Conservation (phyloP, 1,140 invertebrate genomes). For the Euura saliciscinereae region DNA sequence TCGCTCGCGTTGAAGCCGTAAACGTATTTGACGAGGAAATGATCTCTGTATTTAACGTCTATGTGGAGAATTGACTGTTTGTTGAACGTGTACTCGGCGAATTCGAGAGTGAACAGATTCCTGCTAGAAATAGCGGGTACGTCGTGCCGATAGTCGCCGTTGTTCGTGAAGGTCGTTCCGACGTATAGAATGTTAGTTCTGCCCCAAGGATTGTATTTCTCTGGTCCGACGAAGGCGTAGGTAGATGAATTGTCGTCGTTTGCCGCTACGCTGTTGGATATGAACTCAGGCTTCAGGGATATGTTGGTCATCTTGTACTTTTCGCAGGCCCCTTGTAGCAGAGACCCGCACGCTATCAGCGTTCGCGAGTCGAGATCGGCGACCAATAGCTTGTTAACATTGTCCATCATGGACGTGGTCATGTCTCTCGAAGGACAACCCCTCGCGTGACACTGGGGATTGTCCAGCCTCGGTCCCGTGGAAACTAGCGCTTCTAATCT, state of each 20-base stretch:
- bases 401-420: conserved; percentile 74
- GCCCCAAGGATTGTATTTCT: conserved; percentile 79
- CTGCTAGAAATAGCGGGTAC: conserved; percentile 92
- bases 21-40: conserved; percentile 92
- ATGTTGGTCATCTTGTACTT: conserved; percentile 87
- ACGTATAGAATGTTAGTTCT: conserved; percentile 88
- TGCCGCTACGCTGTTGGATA: conserved; percentile 82
- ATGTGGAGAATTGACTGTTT: conserved; percentile 88
- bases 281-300: conserved; percentile 73
- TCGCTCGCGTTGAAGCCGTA: conserved; percentile 95
- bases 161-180: conserved; percentile 91
- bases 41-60: conserved; percentile 93
- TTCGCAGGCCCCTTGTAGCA: conserved; percentile 86
- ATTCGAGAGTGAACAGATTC: conserved; percentile 76
- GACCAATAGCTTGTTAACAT: conserved; percentile 91
- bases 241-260: conserved; percentile 92
- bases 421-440: conserved; percentile 75
- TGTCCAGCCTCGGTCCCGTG: conserved; percentile 81
- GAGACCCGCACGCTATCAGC: conserved; percentile 87
- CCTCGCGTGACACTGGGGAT: conserved; percentile 84
- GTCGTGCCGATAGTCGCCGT: conserved; percentile 90
- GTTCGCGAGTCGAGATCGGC: conserved; percentile 81
- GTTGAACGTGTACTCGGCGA: conserved; percentile 84
- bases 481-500: conserved; percentile 70
- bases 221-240: conserved; percentile 93